phyloP scores from a whole-genome alignment of 2,797 vertebrate genomes.

The Bufotes viridis region DNA sequence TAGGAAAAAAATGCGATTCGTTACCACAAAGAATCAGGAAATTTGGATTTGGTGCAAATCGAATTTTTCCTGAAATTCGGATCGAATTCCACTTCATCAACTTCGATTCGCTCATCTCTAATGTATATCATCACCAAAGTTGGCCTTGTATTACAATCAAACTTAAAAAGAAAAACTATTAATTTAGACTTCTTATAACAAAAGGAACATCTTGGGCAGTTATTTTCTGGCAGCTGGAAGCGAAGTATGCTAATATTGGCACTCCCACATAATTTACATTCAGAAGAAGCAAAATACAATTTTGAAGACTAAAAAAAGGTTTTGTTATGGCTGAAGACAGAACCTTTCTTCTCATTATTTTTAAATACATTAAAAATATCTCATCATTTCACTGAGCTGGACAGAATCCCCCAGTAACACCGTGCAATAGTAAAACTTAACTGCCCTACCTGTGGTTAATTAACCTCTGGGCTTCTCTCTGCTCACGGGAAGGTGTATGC shows the following conservation, averaged over 20 bases:
- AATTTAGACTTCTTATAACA: background rate
- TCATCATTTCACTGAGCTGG: slow-evolving; percentile 36
- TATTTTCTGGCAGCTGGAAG: background rate
- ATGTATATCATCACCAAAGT: background rate
- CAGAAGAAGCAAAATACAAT: background rate
- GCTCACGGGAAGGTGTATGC: slow-evolving; percentile 58
- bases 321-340: background rate
- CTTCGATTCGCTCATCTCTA: no score
- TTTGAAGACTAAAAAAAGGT: background rate
- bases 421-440: slow-evolving; percentile 48
- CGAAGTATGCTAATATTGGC: background rate
- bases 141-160: background rate
- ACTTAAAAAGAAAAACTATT: background rate
- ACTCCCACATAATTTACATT: background rate
- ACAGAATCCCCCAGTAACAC: slow-evolving; percentile 39
- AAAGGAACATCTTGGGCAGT: background rate
- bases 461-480: slow-evolving; percentile 60
- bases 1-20: no score
- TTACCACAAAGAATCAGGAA: no score
- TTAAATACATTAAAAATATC: slow-evolving; percentile 16
- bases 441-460: slow-evolving; percentile 61
- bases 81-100: no score
- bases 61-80: no score
- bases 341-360: slow-evolving; percentile 12
- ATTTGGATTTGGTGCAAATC: no score